A percentile compares a stretch with the other conserved stretches of the same genome.
Conservation (phyloP, 2,888 invertebrate genomes). For the Lasioglossum figueresi region DNA sequence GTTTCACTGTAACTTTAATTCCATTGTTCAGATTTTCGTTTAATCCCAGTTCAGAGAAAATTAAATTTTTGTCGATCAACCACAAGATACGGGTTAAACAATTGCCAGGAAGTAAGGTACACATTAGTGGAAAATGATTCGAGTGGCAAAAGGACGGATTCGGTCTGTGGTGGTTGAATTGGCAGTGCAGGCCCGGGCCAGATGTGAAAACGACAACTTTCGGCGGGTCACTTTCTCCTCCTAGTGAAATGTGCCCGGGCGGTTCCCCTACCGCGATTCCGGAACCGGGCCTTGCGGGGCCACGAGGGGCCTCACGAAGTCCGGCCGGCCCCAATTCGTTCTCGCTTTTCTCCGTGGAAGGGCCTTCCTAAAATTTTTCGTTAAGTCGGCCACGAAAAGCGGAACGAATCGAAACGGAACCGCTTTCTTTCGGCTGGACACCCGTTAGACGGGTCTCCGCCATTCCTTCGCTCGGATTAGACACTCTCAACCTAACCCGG, state of each 20-base stretch:
- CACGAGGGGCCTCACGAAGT: neutral
- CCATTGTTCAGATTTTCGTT: too few relatives aligned
- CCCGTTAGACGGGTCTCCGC: constrained; percentile 53
- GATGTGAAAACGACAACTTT: constrained; percentile 78
- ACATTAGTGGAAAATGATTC: neutral
- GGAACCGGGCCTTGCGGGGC: constrained; percentile 14
- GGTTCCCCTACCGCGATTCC: constrained; percentile 33
- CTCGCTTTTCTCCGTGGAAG: constrained; percentile 30
- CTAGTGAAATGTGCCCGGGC: constrained; percentile 54
- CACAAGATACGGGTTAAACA: neutral
- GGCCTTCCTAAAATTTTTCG: constrained; percentile 42
- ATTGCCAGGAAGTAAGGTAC: neutral
- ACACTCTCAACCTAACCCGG: constrained; percentile 7
- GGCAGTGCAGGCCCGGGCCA: constrained; percentile 54
- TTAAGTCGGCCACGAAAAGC: constrained; percentile 58
- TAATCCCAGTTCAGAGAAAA: too few relatives aligned
- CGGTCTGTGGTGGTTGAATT: constrained; percentile 8
- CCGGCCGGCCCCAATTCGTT: constrained; percentile 23
- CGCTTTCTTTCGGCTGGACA: constrained; percentile 57
- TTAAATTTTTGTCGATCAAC: too few relatives aligned
- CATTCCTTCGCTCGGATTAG: constrained; percentile 31
- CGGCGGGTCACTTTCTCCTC: constrained; percentile 72
- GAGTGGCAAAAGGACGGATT: neutral
- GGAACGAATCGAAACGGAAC: constrained; percentile 51
- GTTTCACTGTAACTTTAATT: neutral